These are phyloP conservation scores for Heterodera filipjevi DNA, from an alignment of 2,888 invertebrate species.

Conservation along the genomic window DNA sequence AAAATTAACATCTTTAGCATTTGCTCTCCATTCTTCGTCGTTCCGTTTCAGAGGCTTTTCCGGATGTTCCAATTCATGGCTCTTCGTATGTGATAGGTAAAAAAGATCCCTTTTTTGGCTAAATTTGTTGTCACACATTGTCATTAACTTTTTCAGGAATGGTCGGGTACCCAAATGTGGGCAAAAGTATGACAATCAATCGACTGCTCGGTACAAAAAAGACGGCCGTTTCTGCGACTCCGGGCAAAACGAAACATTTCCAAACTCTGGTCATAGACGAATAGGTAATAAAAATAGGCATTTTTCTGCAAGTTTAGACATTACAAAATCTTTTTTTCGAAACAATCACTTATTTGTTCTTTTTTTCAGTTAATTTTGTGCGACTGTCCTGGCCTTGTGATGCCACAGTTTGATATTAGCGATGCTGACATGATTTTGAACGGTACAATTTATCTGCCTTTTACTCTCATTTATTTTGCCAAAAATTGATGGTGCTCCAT, in stretches of 20 bases:
- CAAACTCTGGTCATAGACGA: slow-evolving; percentile 67
- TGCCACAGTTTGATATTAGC: slow-evolving; percentile 93
- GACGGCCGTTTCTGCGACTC: slow-evolving; percentile 87
- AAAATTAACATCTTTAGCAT: neutral
- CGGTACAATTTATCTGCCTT: too few species aligned
- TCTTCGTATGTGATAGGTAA: slow-evolving; percentile 24
- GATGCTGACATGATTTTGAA: slow-evolving; percentile 92
- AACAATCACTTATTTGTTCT: neutral
- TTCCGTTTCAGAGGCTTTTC: slow-evolving; percentile 13
- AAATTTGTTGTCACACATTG: slow-evolving; percentile 37
- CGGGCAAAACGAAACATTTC: slow-evolving; percentile 97
- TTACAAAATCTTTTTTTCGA: too few species aligned
- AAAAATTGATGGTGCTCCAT: neutral
- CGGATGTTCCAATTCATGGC: neutral
- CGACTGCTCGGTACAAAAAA: slow-evolving; percentile 80
- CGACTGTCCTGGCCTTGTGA: slow-evolving; percentile 90
- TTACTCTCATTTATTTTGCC: too few species aligned
- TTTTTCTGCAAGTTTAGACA: too few species aligned
- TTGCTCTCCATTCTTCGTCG: neutral
- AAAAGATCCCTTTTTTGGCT: neutral
- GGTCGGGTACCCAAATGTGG: slow-evolving; percentile 99
- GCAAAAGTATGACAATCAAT: slow-evolving; percentile 99
- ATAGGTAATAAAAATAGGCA: slow-evolving; percentile 63
- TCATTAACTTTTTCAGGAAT: slow-evolving; percentile 56
- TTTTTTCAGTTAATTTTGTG: slow-evolving; percentile 76